Evolutionary conservation across 2,113 vertebrate genomes (phyloP).

Genomic region (Butorides virescens): DNA sequence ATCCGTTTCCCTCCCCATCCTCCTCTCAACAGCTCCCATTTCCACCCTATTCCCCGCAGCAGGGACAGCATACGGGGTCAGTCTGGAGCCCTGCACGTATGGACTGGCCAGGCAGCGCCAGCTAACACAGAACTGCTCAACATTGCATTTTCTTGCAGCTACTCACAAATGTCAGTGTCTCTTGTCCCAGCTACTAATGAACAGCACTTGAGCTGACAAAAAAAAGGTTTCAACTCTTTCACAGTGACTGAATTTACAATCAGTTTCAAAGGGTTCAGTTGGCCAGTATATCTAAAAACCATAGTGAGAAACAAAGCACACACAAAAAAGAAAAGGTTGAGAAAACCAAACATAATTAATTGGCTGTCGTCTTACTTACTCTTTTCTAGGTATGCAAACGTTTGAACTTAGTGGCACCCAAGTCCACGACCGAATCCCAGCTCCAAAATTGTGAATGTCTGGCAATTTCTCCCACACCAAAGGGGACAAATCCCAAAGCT

Average conservation of each 20-base stretch:
- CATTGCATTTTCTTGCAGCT: neutral
- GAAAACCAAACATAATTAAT: neutral
- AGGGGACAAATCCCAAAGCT: no score
- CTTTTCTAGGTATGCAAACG: neutral
- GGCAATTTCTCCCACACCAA: no score
- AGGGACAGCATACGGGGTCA: rapidly evolving
- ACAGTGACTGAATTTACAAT: neutral
- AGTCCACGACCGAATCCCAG: no score
- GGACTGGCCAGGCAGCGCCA: neutral
- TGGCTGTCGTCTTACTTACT: neutral
- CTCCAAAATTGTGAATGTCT: no score
- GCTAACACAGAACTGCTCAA: neutral
- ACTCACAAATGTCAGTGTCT: neutral
- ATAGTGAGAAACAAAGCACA: neutral
- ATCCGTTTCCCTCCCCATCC: neutral
- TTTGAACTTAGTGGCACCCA: no score
- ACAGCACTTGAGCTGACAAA: neutral
- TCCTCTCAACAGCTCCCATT: neutral
- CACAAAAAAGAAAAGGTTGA: neutral
- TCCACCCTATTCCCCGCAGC: neutral
- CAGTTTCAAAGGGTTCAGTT: neutral
- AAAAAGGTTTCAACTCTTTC: neutral
- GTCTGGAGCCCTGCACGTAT: rapidly evolving
- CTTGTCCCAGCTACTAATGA: neutral
- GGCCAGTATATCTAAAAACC: neutral